Base-by-base conservation (phyloP, 35 echinoderm and acorn worm genomes). In the Chiridota heheva region DNA sequence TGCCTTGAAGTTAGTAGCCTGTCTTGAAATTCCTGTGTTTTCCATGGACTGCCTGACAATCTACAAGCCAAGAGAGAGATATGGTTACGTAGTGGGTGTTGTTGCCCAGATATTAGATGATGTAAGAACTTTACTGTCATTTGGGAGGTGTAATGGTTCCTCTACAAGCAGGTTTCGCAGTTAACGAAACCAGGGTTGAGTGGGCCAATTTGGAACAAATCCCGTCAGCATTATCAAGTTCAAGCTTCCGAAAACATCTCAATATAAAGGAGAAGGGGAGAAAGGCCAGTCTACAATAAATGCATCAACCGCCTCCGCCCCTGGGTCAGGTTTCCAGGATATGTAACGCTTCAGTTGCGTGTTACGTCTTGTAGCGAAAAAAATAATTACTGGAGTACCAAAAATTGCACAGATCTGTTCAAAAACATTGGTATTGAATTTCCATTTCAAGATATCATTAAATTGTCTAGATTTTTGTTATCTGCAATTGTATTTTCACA, bases 121-220 rank as follows among this genome's bases (percentile, higher is more conserved):
- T 73, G 35, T 26, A 73, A 18, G 20, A 49, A 24, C 0, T 40
- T 4, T 1, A 26, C 22, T 15, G 1, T 44, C 70, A 25, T 27
- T 8, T 51, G 40, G 39, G 24, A 90, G 17, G 16, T 20, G 27
- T 22, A 82, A 8, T 34, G 87, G 79, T 3, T 48, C 43, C 22
- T 43, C 40, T 2, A 56, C 42, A 32, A 84, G 29, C 61, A 84
- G 42, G 17, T 44, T 72, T 25, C 73, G 74, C 41, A 96, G 38
- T 42, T 65, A 26, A 1, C 72, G 86, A 47, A 86, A 89, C 91
- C 91, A 96, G 8, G 82, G 36, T 67, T 96, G 86, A 40, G 91
- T 89, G 18, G 91, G 91, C 91, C 91, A 96, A 20, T 86, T 89
- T 15, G 84, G 90, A 4, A 87, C 84, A 66, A 88, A 87, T 63